These are phyloP conservation scores for Mormyrus hasselquistii DNA, from an alignment of 2,797 vertebrate species.

Conservation along the genomic window DNA sequence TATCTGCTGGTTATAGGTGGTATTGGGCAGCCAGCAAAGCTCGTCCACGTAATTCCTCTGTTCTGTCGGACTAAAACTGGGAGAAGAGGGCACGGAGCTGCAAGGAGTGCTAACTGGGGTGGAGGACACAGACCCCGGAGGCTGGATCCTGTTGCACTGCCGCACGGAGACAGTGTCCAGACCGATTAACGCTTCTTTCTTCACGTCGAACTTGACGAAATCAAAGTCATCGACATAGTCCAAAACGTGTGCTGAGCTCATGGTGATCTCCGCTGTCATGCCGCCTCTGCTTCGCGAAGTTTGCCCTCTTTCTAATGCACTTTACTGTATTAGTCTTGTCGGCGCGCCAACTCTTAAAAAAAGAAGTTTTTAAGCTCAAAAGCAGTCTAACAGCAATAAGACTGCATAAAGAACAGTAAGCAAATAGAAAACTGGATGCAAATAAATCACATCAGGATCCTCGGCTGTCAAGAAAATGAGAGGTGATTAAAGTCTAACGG, in stretches of 20 bases:
- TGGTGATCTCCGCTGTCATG: conserved; percentile 81
- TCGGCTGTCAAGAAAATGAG: not conserved
- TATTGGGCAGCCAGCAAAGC: conserved; percentile 89
- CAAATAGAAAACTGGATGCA: not conserved
- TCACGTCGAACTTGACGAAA: conserved; percentile 94
- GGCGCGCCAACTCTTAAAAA: not conserved
- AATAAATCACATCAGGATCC: not conserved
- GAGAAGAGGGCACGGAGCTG: conserved; percentile 92
- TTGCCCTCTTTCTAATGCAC: not conserved
- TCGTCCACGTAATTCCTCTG: conserved; percentile 86
- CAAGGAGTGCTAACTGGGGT: conserved; percentile 93
- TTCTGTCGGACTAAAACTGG: conserved; percentile 84
- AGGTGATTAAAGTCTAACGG: not conserved
- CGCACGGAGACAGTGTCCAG: conserved; percentile 76
- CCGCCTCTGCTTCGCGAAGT: conserved; percentile 17
- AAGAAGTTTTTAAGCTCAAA: not conserved
- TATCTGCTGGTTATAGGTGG: conserved; percentile 79
- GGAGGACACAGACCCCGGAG: conserved; percentile 87
- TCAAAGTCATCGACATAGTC: conserved; percentile 90
- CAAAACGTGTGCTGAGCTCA: conserved; percentile 83
- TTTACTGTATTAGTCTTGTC: not conserved
- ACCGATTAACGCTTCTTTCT: conserved; percentile 83
- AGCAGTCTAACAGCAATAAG: not conserved
- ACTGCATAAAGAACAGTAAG: not conserved
- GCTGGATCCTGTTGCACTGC: conserved; percentile 81